Evolutionary conservation across 2,888 invertebrate species (phyloP), one percentile per base, ranked within the genome.

Genomic region (Leptinotarsa tumamoca): DNA sequence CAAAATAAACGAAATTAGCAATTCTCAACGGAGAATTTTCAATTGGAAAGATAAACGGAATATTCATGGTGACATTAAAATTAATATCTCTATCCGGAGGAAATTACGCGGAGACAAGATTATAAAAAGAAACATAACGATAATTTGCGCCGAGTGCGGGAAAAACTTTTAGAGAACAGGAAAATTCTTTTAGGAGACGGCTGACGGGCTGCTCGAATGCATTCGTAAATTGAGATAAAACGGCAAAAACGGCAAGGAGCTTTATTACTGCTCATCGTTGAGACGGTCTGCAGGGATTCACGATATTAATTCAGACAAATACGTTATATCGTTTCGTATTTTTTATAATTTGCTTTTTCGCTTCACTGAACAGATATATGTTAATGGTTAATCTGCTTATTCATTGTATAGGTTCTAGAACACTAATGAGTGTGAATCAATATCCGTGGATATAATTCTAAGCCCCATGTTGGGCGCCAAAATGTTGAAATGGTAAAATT

Each of bases 301-400:
- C 84, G 84, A 84, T 84, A 83, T 82, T 84, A 84, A 83, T 82
- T 77, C 79, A 76, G 78, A 81, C 80, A 83, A 83, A 82, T 83
- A 83, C 83, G 84, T 83, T 84, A 83, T 84, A 85, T 85, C 84
- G 84, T 85, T 85, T 58, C 23, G 14, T 83, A 84, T 82, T 83
- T 78, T 7, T 72, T 76, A 52, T 52, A 4, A 79, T 78, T 78
- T 71, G 72, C 75, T 74, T 78, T 72, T 77, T 61, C 61, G 71
- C 50, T 70, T 72, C 14, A 7, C 10, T 43, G 43, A 43, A 3
- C 43, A 43, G 43, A 43, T 43, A 43, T 7, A 13, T 43, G 43
- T 43, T 43, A 43, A 43, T 10, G 3, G 43, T 43, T 43, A 7
- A 43, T 43, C 3, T 10, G 10, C 43, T 10, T 13, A 10, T 43